These are phyloP conservation scores for Vespertilio murinus DNA, from an alignment of 2,797 vertebrate genomes.

Conservation along the genomic window DNA sequence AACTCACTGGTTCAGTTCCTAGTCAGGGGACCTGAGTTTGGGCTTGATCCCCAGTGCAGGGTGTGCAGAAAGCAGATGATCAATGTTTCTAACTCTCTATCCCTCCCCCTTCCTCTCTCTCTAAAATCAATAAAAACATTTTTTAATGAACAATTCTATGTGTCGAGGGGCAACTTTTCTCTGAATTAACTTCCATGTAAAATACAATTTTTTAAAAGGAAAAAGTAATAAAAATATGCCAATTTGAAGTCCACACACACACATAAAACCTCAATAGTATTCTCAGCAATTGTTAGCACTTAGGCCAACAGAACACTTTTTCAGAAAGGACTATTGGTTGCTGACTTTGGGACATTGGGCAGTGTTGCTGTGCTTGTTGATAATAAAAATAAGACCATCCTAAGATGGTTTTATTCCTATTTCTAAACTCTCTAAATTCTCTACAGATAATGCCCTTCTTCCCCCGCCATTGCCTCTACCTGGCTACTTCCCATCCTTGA, in stretches of 20 bases:
- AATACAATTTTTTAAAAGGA: background rate
- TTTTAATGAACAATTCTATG: background rate
- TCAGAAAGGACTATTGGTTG: background rate
- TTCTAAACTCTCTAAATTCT: conserved; percentile 46
- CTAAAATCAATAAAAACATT: too few relatives aligned
- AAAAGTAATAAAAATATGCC: background rate
- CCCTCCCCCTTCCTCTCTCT: too few relatives aligned
- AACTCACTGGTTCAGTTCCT: too few relatives aligned
- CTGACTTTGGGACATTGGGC: background rate
- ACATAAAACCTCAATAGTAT: background rate
- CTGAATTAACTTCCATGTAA: background rate
- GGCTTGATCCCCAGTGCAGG: too few relatives aligned
- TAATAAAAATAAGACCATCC: background rate
- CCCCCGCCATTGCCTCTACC: background rate
- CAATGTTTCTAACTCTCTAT: too few relatives aligned
- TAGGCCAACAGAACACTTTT: background rate
- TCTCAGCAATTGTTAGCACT: background rate
- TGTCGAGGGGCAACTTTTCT: background rate
- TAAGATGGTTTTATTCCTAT: background rate
- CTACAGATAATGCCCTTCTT: background rate
- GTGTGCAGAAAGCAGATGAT: too few relatives aligned
- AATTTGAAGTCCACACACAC: background rate
- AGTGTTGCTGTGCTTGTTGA: background rate
- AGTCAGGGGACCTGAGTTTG: too few relatives aligned
- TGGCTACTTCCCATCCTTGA: background rate